Percentiles rank a stretch among this genome's conserved stretches.
Conservation (phyloP, 1,140 invertebrate species). For the Lanistes nyassanus region DNA sequence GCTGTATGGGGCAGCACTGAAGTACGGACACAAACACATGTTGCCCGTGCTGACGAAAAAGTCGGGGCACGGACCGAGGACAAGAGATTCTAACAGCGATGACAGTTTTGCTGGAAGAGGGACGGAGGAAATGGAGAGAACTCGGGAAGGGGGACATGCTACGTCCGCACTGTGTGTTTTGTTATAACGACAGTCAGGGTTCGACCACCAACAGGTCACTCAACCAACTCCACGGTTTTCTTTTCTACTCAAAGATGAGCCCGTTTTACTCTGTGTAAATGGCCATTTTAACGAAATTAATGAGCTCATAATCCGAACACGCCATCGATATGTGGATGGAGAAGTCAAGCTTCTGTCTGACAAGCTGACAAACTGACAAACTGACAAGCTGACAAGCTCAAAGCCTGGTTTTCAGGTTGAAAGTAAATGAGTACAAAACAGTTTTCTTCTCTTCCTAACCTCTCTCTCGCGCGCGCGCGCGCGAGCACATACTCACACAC, state of each 20-base stretch:
- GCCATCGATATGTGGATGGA: neutral
- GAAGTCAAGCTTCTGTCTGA: neutral
- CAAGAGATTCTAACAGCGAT: neutral
- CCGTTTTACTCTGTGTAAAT: too few species aligned
- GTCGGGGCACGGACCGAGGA: neutral
- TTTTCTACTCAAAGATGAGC: too few species aligned
- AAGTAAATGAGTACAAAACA: too few species aligned
- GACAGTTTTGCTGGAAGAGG: neutral
- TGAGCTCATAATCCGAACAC: neutral
- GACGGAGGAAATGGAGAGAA: neutral
- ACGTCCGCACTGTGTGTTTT: constrained; percentile 1
- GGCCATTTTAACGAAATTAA: too few species aligned
- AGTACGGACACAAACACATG: constrained; percentile 53
- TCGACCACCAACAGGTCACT: too few species aligned
- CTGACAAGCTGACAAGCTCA: neutral
- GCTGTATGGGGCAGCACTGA: constrained; percentile 50
- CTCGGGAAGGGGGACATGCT: neutral
- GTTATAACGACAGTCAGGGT: too few species aligned
- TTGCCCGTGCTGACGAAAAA: constrained; percentile 28
- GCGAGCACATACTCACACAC: neutral
- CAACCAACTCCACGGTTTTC: too few species aligned
- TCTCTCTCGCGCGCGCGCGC: neutral
- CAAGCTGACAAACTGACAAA: neutral
- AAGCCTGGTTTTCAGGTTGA: too few species aligned
- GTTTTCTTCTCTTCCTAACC: too few species aligned